Conservation (phyloP, 2,888 invertebrate species). For the Euzophera pinguis region DNA sequence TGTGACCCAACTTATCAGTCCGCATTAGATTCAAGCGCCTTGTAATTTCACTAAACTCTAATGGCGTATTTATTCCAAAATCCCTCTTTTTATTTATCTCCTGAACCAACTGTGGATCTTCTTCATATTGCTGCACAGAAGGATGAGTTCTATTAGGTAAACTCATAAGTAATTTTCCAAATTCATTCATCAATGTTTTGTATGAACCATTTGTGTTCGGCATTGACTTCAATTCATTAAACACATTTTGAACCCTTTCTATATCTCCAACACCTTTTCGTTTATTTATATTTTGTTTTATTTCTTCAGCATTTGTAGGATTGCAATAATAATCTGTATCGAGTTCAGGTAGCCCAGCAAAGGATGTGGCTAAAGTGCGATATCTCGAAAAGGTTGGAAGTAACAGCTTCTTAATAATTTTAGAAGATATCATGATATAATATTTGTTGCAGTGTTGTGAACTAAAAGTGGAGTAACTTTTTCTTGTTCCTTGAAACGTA, state of each 20-base stretch:
- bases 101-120: conserved; percentile 80
- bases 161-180: conserved; percentile 80
- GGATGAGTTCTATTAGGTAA: conserved; percentile 90
- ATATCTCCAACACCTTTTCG: conserved; percentile 86
- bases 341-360: conserved; percentile 54
- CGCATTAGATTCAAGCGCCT: conserved; percentile 83
- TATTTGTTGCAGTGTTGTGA: neutral
- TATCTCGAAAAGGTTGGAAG: conserved; percentile 20
- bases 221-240: conserved; percentile 44
- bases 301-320: conserved; percentile 77
- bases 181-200: conserved; percentile 41
- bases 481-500: too few species aligned
- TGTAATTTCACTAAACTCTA: conserved; percentile 84
- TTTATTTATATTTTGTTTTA: conserved; percentile 81
- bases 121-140: conserved; percentile 74
- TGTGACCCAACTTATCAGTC: conserved; percentile 85
- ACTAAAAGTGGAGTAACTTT: too few species aligned
- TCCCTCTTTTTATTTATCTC: conserved; percentile 72
- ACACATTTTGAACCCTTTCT: conserved; percentile 71
- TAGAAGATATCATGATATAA: neutral
- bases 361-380: conserved; percentile 27
- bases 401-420: neutral
- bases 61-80: conserved; percentile 65
- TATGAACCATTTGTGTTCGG: conserved; percentile 32
- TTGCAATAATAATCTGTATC: conserved; percentile 83